Percentiles rank a stretch among this genome's conserved stretches.
Conservation (phyloP, 2,113 vertebrate genomes). For the Calypte anna region DNA sequence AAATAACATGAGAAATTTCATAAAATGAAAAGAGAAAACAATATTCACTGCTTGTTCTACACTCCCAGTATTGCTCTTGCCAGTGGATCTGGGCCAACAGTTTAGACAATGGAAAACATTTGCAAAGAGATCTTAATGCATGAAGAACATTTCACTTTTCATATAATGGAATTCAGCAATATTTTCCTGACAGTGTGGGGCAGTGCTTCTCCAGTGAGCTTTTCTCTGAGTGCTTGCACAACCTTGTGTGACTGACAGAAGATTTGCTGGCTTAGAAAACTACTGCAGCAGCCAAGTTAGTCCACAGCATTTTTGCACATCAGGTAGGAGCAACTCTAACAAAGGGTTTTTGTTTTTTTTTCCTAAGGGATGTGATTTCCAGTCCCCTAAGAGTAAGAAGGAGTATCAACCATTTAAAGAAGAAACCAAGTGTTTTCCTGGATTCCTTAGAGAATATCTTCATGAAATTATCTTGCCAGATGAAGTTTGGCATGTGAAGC, state of each 20-base stretch:
- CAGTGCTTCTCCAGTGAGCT: conserved; percentile 11
- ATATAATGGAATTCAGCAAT: background rate
- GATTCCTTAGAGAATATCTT: background rate
- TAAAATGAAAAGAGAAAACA: background rate
- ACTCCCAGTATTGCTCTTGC: background rate
- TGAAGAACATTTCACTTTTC: conserved; percentile 28
- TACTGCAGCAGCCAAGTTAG: background rate
- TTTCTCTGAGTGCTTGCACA: background rate
- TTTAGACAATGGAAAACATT: conserved; percentile 52
- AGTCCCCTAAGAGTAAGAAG: background rate
- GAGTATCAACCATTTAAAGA: background rate
- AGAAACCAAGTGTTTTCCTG: background rate
- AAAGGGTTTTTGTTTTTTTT: background rate
- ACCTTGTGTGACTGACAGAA: background rate
- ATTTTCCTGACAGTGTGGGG: conserved; percentile 27
- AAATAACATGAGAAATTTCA: background rate
- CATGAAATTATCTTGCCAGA: background rate
- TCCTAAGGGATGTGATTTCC: background rate
- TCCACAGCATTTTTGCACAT: background rate
- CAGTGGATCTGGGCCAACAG: background rate
- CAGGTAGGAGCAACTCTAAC: background rate
- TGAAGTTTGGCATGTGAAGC: background rate
- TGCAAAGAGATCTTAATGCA: background rate
- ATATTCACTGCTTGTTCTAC: conserved; percentile 1
- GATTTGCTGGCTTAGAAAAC: background rate